These are phyloP conservation scores for Tragelaphus scriptus DNA, from an alignment of 2,113 vertebrate genomes.

Conservation along the genomic window DNA sequence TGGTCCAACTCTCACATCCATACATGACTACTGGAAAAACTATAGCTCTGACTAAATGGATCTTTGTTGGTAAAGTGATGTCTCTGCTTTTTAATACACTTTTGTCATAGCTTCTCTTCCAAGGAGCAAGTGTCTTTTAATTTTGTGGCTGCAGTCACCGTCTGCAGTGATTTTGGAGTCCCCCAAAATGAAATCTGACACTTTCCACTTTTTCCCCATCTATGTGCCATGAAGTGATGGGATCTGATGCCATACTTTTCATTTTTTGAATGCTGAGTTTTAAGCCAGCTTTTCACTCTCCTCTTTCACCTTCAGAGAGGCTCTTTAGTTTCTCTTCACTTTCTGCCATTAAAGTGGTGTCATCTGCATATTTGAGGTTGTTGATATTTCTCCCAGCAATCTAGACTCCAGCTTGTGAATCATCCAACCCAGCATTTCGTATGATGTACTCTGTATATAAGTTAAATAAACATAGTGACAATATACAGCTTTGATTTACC, in stretches of 20 bases:
- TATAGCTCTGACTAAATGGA: neutral
- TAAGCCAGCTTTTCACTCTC: neutral
- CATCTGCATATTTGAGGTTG: neutral
- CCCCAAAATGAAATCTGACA: accelerated
- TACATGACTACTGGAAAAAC: neutral
- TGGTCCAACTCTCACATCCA: neutral
- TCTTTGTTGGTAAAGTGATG: neutral
- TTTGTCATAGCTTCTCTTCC: neutral
- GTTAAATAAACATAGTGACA: neutral
- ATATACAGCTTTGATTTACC: neutral
- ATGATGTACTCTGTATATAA: neutral
- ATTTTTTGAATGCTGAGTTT: neutral
- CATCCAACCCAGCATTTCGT: neutral
- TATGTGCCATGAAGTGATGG: neutral
- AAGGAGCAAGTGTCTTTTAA: neutral
- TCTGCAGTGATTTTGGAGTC: neutral
- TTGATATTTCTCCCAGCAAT: neutral
- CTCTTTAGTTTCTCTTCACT: neutral
- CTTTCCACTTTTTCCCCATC: neutral
- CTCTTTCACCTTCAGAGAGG: neutral
- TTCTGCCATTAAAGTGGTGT: neutral
- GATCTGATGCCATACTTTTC: neutral
- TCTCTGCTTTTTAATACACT: neutral
- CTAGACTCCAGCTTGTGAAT: neutral
- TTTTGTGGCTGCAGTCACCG: neutral